Evolutionary conservation across 1,140 invertebrate species (phyloP).

Genomic region (Pseudomyrmex gracilis): DNA sequence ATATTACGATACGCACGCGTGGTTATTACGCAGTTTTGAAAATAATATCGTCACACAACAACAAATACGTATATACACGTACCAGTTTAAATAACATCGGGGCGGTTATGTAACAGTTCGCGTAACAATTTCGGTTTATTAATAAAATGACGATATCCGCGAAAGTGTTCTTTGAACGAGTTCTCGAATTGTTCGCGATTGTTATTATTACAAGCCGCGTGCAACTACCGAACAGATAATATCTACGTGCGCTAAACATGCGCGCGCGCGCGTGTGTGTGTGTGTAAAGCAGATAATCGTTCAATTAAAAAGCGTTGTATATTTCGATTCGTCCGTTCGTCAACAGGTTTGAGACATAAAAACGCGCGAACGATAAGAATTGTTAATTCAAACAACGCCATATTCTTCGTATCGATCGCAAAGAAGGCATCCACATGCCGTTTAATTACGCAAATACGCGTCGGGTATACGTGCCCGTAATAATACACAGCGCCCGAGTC

Average conservation of each 20-base stretch:
- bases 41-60: background rate
- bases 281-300: constrained; percentile 49
- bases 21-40: background rate
- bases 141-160: constrained; percentile 10
- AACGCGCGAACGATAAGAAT: constrained; percentile 78
- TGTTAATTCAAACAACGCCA: constrained; percentile 75
- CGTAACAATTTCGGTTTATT: constrained; percentile 16
- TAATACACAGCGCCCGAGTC: background rate
- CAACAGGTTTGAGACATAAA: constrained; percentile 78
- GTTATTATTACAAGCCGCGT: background rate
- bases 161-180: background rate
- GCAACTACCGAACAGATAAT: background rate
- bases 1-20: too few relatives aligned
- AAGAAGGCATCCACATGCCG: background rate
- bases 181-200: constrained; percentile 14
- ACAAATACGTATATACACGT: too few relatives aligned
- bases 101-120: constrained; percentile 15
- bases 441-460: constrained; percentile 58
- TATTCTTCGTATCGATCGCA: constrained; percentile 29
- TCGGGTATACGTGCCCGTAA: constrained; percentile 27
- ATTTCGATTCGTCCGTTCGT: constrained; percentile 70
- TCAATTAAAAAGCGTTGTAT: constrained; percentile 62
- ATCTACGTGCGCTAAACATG: background rate
- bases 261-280: background rate
- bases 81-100: too few relatives aligned